phyloP scores from a whole-genome alignment of 2,888 invertebrate species.

The Platypus cylindrus region DNA sequence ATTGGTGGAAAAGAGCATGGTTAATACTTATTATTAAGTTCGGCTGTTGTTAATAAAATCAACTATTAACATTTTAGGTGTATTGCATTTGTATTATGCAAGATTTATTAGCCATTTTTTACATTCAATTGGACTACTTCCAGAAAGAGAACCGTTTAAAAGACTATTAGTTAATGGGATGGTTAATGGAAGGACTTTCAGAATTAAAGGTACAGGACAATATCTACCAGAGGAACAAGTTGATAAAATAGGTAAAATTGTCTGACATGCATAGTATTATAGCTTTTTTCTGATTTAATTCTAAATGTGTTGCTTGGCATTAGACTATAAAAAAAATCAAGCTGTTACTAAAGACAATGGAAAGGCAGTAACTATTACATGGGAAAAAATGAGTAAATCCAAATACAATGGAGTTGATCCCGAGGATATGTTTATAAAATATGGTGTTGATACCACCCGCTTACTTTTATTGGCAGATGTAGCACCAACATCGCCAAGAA shows the following conservation, averaged over 20 bases:
- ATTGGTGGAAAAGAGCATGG: constrained; percentile 94
- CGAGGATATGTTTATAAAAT: constrained; percentile 58
- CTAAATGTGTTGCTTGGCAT: background rate
- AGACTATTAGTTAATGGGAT: constrained; percentile 90
- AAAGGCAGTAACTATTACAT: constrained; percentile 54
- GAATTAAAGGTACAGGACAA: constrained; percentile 59
- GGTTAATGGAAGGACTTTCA: constrained; percentile 77
- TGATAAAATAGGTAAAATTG: constrained; percentile 29
- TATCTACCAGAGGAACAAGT: constrained; percentile 62
- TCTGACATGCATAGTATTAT: constrained; percentile 2
- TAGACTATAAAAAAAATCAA: constrained; percentile 46
- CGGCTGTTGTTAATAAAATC: background rate
- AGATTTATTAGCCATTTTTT: constrained; percentile 90
- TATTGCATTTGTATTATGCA: constrained; percentile 92
- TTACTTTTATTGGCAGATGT: constrained; percentile 82
- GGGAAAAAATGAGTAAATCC: constrained; percentile 99
- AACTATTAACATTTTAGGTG: constrained; percentile 43
- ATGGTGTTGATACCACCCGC: constrained; percentile 84
- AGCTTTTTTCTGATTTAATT: background rate
- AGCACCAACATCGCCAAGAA: constrained; percentile 75
- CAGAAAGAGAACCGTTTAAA: constrained; percentile 77
- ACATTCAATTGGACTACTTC: constrained; percentile 61
- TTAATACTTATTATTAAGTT: too few species aligned
- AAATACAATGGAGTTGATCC: constrained; percentile 96
- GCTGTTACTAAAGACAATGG: constrained; percentile 50